A percentile compares a stretch with the other conserved stretches of the same genome.
Evolutionary conservation across 2,113 vertebrate species (phyloP).

Genomic region (Rhinopomastus cyanomelas): DNA sequence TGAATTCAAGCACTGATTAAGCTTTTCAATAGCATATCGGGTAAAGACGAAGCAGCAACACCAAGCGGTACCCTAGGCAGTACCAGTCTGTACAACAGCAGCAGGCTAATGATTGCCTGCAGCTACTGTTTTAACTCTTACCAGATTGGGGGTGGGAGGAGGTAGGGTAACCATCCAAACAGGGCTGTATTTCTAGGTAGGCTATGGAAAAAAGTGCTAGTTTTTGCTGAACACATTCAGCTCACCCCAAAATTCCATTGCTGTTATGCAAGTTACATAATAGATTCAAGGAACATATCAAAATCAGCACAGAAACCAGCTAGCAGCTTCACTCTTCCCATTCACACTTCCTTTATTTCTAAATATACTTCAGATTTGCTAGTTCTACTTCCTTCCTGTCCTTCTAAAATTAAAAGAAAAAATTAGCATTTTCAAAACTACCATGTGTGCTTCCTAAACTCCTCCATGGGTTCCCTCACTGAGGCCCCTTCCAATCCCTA

Average conservation of each 20-base stretch:
- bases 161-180: not conserved
- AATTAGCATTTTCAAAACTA: not conserved
- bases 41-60: conserved; percentile 7
- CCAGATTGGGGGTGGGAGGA: not conserved
- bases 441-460: not conserved
- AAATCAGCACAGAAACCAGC: not conserved
- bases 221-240: not conserved
- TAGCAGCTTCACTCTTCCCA: not conserved
- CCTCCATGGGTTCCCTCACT: not conserved
- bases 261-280: not conserved
- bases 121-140: not conserved
- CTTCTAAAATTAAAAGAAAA: not conserved
- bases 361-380: not conserved
- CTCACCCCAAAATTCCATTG: not conserved
- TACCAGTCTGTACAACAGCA: not conserved
- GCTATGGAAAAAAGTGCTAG: not conserved
- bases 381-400: not conserved
- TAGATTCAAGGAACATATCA: not conserved
- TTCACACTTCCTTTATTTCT: not conserved
- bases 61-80: no score
- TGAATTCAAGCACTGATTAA: conserved; percentile 26
- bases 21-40: conserved; percentile 31
- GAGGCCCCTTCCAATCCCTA: no score
- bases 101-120: not conserved
- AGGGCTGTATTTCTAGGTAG: not conserved